These are phyloP conservation scores for Ypsolopha sequella DNA, from an alignment of 2,888 invertebrate species.

Conservation along the genomic window DNA sequence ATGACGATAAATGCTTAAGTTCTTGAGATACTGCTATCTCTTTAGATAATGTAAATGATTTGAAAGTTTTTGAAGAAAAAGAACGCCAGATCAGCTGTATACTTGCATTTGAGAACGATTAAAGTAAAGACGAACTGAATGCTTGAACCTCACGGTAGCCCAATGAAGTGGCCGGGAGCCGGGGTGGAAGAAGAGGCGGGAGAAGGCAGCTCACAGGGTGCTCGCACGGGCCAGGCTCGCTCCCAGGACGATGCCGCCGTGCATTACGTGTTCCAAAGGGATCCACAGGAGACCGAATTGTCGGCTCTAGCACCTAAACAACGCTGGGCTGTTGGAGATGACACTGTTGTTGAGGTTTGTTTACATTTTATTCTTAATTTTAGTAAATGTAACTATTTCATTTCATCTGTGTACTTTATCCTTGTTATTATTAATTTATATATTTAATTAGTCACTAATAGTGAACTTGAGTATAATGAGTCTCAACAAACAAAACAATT, in stretches of 20 bases:
- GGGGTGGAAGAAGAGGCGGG: slow-evolving; percentile 75
- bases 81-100: neutral
- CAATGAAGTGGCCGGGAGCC: slow-evolving; percentile 85
- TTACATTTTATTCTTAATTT: slow-evolving; percentile 14
- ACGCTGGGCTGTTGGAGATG: slow-evolving; percentile 92
- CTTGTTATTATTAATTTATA: too few relatives aligned
- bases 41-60: slow-evolving; percentile 8
- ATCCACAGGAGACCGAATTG: slow-evolving; percentile 85
- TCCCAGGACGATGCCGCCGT: slow-evolving; percentile 93
- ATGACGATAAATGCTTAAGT: slow-evolving; percentile 30
- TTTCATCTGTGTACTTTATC: neutral
- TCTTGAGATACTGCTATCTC: slow-evolving; percentile 21
- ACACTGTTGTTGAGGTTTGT: slow-evolving; percentile 84
- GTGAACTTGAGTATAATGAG: too few relatives aligned
- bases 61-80: neutral
- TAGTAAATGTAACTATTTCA: too few relatives aligned
- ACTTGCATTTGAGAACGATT: neutral
- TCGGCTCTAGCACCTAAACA: slow-evolving; percentile 80
- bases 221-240: slow-evolving; percentile 76
- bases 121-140: slow-evolving; percentile 47
- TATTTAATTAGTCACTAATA: too few relatives aligned
- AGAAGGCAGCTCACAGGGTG: slow-evolving; percentile 68
- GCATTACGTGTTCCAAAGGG: slow-evolving; percentile 91
- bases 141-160: slow-evolving; percentile 72
- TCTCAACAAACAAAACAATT: too few relatives aligned